Conservation (phyloP, 2,797 vertebrate genomes). For the Pogonophryne albipinna region DNA sequence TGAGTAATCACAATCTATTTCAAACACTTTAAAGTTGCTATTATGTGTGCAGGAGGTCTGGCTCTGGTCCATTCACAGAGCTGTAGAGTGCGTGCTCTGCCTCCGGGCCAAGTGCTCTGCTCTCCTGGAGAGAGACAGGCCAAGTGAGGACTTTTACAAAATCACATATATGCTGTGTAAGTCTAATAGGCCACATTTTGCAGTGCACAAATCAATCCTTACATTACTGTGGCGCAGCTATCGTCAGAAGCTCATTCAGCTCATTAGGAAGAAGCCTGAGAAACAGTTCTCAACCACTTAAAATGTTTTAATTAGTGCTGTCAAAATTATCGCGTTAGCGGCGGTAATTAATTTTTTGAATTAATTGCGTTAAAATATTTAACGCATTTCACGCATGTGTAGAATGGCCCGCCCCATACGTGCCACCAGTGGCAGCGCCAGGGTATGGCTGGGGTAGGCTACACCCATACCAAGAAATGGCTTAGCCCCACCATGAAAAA, state of each 20-base stretch:
- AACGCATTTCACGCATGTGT: no score
- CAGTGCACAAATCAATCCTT: conserved; percentile 17
- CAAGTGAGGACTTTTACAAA: conserved; percentile 56
- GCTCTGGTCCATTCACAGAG: conserved; percentile 34
- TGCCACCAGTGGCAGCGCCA: no score
- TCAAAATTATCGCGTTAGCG: no score
- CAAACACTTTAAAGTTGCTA: conserved; percentile 6
- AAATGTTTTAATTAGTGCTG: no score
- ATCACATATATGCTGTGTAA: conserved; percentile 49
- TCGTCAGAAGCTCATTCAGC: neutral
- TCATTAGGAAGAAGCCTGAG: neutral
- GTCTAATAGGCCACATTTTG: conserved; percentile 43
- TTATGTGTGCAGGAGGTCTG: conserved; percentile 27
- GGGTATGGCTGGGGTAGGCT: no score
- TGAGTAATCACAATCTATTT: conserved; percentile 23
- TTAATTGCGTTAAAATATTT: no score
- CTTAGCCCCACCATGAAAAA: no score
- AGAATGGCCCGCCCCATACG: no score
- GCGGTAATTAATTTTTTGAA: no score
- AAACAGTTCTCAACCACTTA: no score
- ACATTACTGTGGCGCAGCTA: conserved; percentile 5
- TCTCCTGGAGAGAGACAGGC: conserved; percentile 45
- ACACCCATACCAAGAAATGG: no score
- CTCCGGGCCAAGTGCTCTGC: conserved; percentile 42
- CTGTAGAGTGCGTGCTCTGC: conserved; percentile 37